Evolutionary conservation across 2,797 vertebrate species (phyloP), one percentile per base, ranked within the genome.

Genomic region (Aldrovandia affinis): DNA sequence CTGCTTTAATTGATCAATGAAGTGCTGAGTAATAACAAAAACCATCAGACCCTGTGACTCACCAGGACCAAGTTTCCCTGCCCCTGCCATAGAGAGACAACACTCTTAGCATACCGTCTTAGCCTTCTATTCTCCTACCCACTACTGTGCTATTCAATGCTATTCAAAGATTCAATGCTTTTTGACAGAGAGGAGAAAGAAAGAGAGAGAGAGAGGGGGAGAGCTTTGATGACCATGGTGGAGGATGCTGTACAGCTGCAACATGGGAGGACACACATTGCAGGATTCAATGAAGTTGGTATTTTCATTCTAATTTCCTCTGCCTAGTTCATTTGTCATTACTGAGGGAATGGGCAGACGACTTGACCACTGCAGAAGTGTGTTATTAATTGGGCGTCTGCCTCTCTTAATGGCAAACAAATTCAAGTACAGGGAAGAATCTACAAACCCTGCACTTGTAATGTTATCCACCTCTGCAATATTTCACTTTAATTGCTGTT

Each of bases 401-500:
- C 82, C 85, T 84, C 78, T 86, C 70, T 83, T 89, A 91, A 89
- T 89, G 83, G 83, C 85, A 80, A 83, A 86, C 87, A 83, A 87
- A 81, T 85, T 88, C 55, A 83, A 61, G 81, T 86, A 75, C 59
- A 65, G 65, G 77, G 81, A 87, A 85, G 78, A 90, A 86, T 70
- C 78, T 54, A n/a, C 44, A 75, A 83, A 86, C 3, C 63, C 61
- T 47, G 80, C 86, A 85, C 77, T 75, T 63, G 82, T 85, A 84
- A 87, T 86, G 83, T 89, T 83, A 81, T 61, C 81, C 84, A 84
- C 81, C 15, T 54, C 73, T 59, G 65, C 82, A 83, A 86, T 90
- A 89, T 88, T 89, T 89, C 88, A 89, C 82, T 84, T 89, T 88
- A 91, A 91, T 90, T 89, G 88, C 83, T 61, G 54, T 80, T 65